phyloP scores from a whole-genome alignment of 2,113 vertebrate genomes.

The Fregetta grallaria region DNA sequence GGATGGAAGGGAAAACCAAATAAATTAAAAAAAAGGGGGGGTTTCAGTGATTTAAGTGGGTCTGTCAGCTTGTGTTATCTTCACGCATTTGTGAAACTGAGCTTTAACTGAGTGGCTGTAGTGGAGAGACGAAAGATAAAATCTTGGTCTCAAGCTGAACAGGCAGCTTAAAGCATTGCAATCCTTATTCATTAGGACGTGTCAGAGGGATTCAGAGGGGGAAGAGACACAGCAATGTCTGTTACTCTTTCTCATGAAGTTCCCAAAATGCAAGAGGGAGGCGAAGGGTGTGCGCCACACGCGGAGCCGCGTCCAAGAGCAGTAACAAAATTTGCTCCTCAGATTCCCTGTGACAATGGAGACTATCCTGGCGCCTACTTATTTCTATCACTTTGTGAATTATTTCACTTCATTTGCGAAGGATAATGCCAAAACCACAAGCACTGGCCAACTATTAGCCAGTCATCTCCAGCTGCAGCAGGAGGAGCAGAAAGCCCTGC shows the following conservation, averaged over 20 bases:
- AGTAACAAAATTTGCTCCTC: neutral
- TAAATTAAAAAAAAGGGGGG: neutral
- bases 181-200: slow-evolving; percentile 5
- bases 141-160: neutral
- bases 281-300: accelerated
- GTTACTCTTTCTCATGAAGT: neutral
- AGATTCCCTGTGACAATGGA: neutral
- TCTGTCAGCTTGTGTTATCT: slow-evolving; percentile 29
- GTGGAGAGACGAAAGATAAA: neutral
- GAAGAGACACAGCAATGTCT: neutral
- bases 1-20: neutral
- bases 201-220: neutral
- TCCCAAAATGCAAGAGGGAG: neutral
- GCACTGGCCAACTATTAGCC: neutral
- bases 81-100: neutral
- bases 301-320: accelerated
- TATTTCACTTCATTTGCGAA: neutral
- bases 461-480: neutral
- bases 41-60: neutral
- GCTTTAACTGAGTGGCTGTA: slow-evolving; percentile 32
- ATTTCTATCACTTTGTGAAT: neutral
- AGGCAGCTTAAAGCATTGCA: neutral
- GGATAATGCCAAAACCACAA: neutral
- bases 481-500: neutral
- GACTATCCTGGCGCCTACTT: neutral